Evolutionary conservation across 2,888 invertebrate genomes (phyloP).

Genomic region (Chrysodeixis includens): DNA sequence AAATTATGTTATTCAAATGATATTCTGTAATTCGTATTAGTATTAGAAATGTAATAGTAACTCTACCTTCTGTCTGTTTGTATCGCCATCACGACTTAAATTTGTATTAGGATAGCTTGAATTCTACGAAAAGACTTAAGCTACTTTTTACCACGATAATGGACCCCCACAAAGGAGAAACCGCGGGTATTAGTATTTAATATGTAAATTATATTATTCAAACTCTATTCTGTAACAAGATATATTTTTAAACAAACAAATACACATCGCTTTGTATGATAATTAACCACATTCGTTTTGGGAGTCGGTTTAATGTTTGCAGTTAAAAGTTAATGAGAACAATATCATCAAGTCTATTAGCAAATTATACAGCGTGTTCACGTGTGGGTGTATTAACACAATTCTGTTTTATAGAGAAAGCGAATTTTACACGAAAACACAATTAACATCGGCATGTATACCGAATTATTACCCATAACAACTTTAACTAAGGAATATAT

Average conservation of each 20-base stretch:
- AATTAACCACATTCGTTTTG: slow-evolving; percentile 9
- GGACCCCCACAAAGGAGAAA: no score
- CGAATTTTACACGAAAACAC: not conserved
- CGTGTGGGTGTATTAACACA: not conserved
- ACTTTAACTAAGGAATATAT: no score
- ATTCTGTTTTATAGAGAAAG: not conserved
- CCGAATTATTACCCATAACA: no score
- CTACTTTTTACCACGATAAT: no score
- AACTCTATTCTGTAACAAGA: slow-evolving; percentile 34
- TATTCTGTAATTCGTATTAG: slow-evolving; percentile 41
- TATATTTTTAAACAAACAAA: slow-evolving; percentile 9
- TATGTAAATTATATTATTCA: slow-evolving; percentile 41
- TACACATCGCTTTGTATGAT: slow-evolving; percentile 14
- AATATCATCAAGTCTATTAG: not conserved
- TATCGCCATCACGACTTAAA: no score
- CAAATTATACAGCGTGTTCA: not conserved
- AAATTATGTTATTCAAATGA: slow-evolving; percentile 25
- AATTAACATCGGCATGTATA: no score
- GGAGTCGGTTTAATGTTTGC: not conserved
- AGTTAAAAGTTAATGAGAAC: not conserved
- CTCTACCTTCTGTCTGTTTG: no score
- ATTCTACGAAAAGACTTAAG: no score
- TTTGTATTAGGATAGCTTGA: no score
- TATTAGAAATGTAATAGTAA: no score
- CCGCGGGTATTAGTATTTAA: not conserved